These are phyloP conservation scores for Drosophila nigrodunni DNA, from an alignment of 1,140 invertebrate species.

Conservation along the genomic window DNA sequence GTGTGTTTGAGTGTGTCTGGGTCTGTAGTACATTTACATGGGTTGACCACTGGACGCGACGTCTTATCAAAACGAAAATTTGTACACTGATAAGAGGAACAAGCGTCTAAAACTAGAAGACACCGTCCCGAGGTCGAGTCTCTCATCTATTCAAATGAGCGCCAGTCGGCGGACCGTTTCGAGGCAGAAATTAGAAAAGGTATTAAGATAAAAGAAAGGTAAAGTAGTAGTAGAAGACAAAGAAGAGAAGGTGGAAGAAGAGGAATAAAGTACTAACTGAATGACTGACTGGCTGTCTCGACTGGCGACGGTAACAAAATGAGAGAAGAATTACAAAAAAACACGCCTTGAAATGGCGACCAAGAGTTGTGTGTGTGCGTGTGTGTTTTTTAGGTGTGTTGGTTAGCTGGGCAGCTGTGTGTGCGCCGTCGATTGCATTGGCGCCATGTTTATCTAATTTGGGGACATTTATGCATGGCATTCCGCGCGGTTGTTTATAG, in stretches of 20 bases:
- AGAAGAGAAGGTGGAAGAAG: not conserved
- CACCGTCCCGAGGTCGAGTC: constrained; percentile 19
- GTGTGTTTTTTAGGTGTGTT: constrained; percentile 17
- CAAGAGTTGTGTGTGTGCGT: constrained; percentile 3
- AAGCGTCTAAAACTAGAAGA: constrained; percentile 26
- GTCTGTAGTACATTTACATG: constrained; percentile 61
- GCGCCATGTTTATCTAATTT: constrained; percentile 85
- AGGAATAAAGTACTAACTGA: constrained; percentile 1
- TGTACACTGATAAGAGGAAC: constrained; percentile 69
- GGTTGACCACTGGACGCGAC: constrained; percentile 21
- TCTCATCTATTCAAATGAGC: constrained; percentile 75
- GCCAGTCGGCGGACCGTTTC: constrained; percentile 26
- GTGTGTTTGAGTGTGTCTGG: constrained; percentile 10
- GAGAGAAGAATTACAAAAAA: constrained; percentile 2
- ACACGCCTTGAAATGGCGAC: constrained; percentile 74
- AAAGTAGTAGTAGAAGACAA: not conserved
- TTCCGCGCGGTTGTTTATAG: constrained; percentile 85
- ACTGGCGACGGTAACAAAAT: constrained; percentile 25
- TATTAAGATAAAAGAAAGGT: constrained; percentile 74
- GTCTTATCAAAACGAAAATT: constrained; percentile 81
- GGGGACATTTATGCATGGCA: constrained; percentile 85
- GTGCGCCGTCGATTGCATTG: constrained; percentile 81
- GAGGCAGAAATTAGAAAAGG: constrained; percentile 76
- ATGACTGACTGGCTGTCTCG: constrained; percentile 7
- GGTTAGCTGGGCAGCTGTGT: constrained; percentile 43